phyloP scores from a whole-genome alignment of 1,140 invertebrate genomes.

The Heliothis subflexa region DNA sequence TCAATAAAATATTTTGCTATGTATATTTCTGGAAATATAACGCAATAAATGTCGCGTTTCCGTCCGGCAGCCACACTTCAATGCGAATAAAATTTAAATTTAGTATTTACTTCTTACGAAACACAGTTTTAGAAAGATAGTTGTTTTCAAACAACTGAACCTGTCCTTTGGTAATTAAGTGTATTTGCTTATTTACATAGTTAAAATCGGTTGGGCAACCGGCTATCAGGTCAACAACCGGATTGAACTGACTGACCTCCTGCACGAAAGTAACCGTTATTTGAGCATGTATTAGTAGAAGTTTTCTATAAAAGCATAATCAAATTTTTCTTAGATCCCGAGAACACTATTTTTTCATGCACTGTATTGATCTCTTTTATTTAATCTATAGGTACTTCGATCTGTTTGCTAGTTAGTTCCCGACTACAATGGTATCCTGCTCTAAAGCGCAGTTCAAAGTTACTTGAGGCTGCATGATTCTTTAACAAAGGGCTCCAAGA shows the following conservation, averaged over 20 bases:
- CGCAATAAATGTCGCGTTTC: background rate
- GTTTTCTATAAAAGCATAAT: no score
- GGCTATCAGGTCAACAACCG: background rate
- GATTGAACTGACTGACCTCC: constrained; percentile 3
- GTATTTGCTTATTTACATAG: constrained; percentile 33
- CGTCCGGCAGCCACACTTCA: background rate
- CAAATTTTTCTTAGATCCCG: no score
- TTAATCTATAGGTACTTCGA: no score
- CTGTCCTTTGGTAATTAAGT: constrained; percentile 1
- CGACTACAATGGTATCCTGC: no score
- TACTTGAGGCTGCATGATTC: no score
- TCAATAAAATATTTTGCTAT: no score
- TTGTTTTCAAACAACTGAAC: background rate
- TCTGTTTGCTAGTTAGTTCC: background rate
- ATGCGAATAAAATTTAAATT: background rate
- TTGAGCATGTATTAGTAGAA: background rate
- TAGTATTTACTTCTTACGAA: background rate
- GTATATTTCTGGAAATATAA: no score
- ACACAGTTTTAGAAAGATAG: constrained; percentile 6
- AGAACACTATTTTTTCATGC: no score
- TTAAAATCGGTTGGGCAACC: constrained; percentile 14
- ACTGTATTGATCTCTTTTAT: no score
- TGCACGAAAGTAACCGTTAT: background rate
- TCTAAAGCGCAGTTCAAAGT: no score
- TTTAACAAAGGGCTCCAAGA: no score